Base-by-base conservation (phyloP, 2,888 invertebrate genomes). In the Oscheius sp. region DNA sequence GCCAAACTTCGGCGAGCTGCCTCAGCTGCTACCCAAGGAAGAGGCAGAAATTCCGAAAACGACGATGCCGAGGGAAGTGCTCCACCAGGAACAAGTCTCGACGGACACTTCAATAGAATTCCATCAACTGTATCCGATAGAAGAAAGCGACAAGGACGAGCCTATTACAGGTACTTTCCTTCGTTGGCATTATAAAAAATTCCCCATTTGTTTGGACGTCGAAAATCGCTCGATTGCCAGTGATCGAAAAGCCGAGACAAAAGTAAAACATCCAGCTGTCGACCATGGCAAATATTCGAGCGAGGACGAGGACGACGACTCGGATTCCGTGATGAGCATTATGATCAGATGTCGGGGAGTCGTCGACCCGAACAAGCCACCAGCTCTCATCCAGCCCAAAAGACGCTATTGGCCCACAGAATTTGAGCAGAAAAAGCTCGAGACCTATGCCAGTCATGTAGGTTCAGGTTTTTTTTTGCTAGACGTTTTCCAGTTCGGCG, bases 61-160 rank as follows among this genome's bases (percentile, higher is more conserved):
- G 33, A 57, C 33, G 9, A 57, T 57, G 57, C 29, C 33, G 57
- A 29, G 10, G 29, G 10, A 9, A 57, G 4, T 5, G 42, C 42
- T 42, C 42, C 42, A 42, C 42, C 42, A 42, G 7, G 42, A 42
- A 42, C 42, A 42, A 5, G 42, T 42, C 42, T 42, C 42, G 42
- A 42, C 42, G 42, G 57, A 57, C 57, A 57, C 32, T 57, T 57
- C 57, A 13, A 32, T 21, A 32, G 57, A 57, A 29, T 57, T 32
- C 29, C 57, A 57, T 57, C 32, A 57, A 21, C 33, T 57, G 33
- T 57, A 57, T 57, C 57, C 57, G 2, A 57, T 57, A 21, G 57
- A 57, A 9, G 57, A 57, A 33, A 57, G 57, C 33, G 57, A 57
- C 33, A 21, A 33, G 2, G 29, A 32, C 2, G 57, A 57, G 29